Percentiles rank a stretch among this genome's conserved stretches.
Evolutionary conservation across 1,140 invertebrate genomes (phyloP).

Genomic region (Coelopa frigida): DNA sequence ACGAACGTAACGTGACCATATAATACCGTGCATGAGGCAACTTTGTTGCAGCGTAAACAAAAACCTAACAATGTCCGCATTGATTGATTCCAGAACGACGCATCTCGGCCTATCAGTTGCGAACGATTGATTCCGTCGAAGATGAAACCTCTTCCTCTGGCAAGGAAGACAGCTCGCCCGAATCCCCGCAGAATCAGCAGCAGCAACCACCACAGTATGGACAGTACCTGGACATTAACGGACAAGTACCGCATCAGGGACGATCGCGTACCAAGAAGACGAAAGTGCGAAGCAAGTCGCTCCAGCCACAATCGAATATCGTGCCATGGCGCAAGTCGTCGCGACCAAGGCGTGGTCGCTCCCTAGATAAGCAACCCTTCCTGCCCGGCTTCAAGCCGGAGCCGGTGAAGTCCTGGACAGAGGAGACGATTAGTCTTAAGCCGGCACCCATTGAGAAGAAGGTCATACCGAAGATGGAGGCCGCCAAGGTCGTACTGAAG

Average conservation of each 20-base stretch:
- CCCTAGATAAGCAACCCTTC: slow-evolving; percentile 35
- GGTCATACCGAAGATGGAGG: slow-evolving; percentile 39
- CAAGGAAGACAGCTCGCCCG: slow-evolving; percentile 38
- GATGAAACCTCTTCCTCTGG: slow-evolving; percentile 42
- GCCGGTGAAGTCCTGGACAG: slow-evolving; percentile 48
- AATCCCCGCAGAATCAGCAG: slow-evolving; percentile 28
- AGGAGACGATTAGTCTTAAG: slow-evolving; percentile 53
- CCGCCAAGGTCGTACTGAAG: slow-evolving; percentile 39
- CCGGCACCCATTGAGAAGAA: slow-evolving; percentile 44
- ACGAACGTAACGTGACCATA: no score
- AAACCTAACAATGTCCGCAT: no score
- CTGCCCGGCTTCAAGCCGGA: slow-evolving; percentile 37
- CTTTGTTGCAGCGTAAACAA: no score
- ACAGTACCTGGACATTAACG: slow-evolving; percentile 33
- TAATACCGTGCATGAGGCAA: no score
- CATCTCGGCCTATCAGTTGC: slow-evolving; percentile 43
- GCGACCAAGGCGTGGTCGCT: slow-evolving; percentile 37
- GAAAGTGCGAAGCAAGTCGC: slow-evolving; percentile 34
- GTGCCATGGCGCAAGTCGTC: slow-evolving; percentile 41
- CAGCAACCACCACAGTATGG: slow-evolving; percentile 28
- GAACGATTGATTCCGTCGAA: slow-evolving; percentile 41
- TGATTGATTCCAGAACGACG: slow-evolving; percentile 31
- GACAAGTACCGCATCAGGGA: slow-evolving; percentile 31
- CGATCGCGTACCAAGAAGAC: slow-evolving; percentile 31
- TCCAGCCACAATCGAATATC: slow-evolving; percentile 36